phyloP scores from a whole-genome alignment of 2,888 invertebrate species.

The Leptarthrus brevirostris region DNA sequence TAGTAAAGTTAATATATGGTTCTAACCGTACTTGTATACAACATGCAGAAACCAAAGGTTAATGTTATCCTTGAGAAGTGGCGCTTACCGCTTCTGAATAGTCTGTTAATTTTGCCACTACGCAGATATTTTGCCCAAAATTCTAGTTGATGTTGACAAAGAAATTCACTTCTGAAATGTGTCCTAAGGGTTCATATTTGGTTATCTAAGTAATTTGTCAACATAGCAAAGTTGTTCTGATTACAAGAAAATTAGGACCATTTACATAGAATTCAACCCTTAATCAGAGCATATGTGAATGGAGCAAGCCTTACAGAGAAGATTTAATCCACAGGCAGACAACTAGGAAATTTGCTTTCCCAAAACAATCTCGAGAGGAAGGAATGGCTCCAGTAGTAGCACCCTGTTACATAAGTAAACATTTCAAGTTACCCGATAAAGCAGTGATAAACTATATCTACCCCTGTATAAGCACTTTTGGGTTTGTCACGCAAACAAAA shows the following conservation, averaged over 20 bases:
- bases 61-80: too few relatives aligned
- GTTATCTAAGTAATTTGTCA: conserved; percentile 24
- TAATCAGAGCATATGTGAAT: conserved; percentile 21
- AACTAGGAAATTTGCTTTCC: conserved; percentile 32
- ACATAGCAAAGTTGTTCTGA: conserved; percentile 8
- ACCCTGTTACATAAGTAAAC: conserved; percentile 30
- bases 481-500: conserved; percentile 17
- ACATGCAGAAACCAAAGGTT: too few relatives aligned
- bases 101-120: too few relatives aligned
- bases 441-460: conserved; percentile 13
- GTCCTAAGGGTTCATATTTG: conserved; percentile 6
- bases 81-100: too few relatives aligned
- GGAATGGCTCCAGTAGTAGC: neutral
- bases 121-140: too few relatives aligned
- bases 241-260: conserved; percentile 32
- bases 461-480: neutral
- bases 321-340: conserved; percentile 16
- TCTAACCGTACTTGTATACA: too few relatives aligned
- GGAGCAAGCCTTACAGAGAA: neutral
- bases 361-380: neutral
- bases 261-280: conserved; percentile 4
- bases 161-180: too few relatives aligned
- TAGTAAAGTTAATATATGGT: too few relatives aligned
- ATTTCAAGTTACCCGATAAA: neutral
- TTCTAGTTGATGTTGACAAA: too few relatives aligned